Base-by-base conservation (phyloP, 2,113 vertebrate genomes). In the Tylochromis polylepis region DNA sequence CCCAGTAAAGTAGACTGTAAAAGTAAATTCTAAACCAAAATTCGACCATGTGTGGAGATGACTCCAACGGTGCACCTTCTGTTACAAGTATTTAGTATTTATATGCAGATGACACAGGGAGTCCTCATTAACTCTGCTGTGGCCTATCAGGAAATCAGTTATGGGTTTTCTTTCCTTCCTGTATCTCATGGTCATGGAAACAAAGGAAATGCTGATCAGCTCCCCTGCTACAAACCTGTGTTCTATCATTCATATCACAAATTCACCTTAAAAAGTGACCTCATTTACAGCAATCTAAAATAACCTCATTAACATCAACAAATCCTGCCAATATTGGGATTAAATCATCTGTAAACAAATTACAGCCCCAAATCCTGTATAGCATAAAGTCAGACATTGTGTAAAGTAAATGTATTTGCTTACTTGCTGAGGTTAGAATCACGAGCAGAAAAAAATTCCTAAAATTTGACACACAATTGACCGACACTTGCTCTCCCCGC, bases 101-200 rank as follows among this genome's bases (percentile, higher is more conserved):
- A n/a, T 67, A 80, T 70, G 78, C 31, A 83, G 38, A 81, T 81
- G 51, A 85, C 20, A n/a, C 46, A 75, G 36, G 11, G 65, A 72
- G 55, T 59, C 75, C 49, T 83, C 72, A 70, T 83, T 83, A 81
- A 79, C 62, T 83, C 75, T 75, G 72, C 49, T 77, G 72, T 77
- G 46, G 46, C 27, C 43, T 38, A 53, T 82, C 8, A 72, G 59
- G 53, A 85, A 75, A 57, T 72, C 75, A 88, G 70, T 77, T 77
- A 82, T 15, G n/a, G 7, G 2, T 5, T 67, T 70, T 60, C 78
- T 36, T 79, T 79, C 36, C 51, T 58, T 55, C 22, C 16, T 51
- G 55, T 55, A 62, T 51, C 57, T 77, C 43, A 81, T 58, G 49
- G 56, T 65, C 80, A 55, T 27, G 34, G 16, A 60, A 77, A 83